Evolutionary conservation across 2,888 invertebrate species (phyloP).

Genomic region (Microctonus brassicae): DNA sequence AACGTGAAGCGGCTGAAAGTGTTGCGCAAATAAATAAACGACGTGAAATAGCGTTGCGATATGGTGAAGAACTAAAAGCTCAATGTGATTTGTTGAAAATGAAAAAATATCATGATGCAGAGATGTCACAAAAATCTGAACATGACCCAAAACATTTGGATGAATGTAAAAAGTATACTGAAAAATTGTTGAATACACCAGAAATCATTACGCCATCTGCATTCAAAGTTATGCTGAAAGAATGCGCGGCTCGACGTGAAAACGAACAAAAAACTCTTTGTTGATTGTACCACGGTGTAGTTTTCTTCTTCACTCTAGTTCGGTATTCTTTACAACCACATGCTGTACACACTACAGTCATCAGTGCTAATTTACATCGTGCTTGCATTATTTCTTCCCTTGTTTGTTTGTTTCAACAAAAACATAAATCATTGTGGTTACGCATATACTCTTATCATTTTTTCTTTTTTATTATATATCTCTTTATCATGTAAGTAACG

Average conservation of each 20-base stretch:
- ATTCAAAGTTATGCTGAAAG: constrained; percentile 52
- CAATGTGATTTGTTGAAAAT: constrained; percentile 44
- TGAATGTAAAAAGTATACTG: constrained; percentile 49
- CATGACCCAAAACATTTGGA: constrained; percentile 43
- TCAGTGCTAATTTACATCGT: not conserved
- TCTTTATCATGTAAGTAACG: no score
- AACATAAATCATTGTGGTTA: not conserved
- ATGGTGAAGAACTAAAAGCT: constrained; percentile 51
- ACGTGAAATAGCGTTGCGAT: constrained; percentile 45
- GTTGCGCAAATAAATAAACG: constrained; percentile 37
- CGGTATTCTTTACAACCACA: constrained; percentile 33
- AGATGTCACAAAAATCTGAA: constrained; percentile 37
- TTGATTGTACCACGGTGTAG: constrained; percentile 31
- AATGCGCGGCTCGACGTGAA: constrained; percentile 47
- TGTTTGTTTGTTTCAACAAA: not conserved
- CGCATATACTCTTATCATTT: not conserved
- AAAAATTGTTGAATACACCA: constrained; percentile 52
- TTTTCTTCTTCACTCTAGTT: constrained; percentile 35
- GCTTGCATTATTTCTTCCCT: not conserved
- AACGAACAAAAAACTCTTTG: constrained; percentile 50
- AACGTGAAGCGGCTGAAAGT: constrained; percentile 45
- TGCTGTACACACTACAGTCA: constrained; percentile 14
- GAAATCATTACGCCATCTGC: constrained; percentile 55
- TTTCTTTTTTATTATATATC: not conserved
- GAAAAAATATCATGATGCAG: constrained; percentile 43